Base-by-base conservation (phyloP, 2,888 invertebrate species). In the Dendrolimus pini region DNA sequence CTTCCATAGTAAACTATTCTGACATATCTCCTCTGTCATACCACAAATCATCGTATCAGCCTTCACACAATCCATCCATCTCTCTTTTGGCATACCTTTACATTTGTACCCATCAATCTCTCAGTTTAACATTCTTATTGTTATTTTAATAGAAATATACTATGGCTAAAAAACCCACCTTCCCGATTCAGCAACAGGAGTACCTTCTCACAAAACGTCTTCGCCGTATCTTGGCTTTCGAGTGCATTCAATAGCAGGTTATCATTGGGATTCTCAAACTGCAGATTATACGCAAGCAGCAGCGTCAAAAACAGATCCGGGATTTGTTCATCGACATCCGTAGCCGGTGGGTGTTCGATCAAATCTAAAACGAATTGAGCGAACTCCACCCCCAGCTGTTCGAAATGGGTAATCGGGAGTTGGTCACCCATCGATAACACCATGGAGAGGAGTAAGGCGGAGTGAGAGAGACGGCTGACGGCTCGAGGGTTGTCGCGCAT, bases 351-450 rank as follows among this genome's bases (percentile, higher is more conserved):
- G 63, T 92, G 92, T 80, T 98, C 98, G 62, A 98, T 95, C 61
- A 95, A 92, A 65, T 96, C 94, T 56, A 98, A 87, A 0, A 98
- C 89, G 74, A 96, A 97, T 56, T 93, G 91, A 9, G 97, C 91
- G 82, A 98, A 98, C 60, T 95, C 94, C 10, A 93, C 89, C 55
- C 97, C 97, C n/a, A 98, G 88, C 85, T 96, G 95, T 74, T 97
- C 97, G 79, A 96, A 95, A 87, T 98, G 96, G 56, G 96, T 96
- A 58, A 97, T 93, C 2, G 98, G 98, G 91, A 98, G 94, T 55
- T 93, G 93, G 78, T 98, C 97, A 0, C 96, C 98, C 93, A 96
- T 96, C 58, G 96, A 97, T 79, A 98, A 94, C 56, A 98, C 94
- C 93, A 97, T 96, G 56, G 96, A 96, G 60, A 98, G 87, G 66